These are phyloP conservation scores for Choristoneura rosaceana DNA, from an alignment of 2,888 invertebrate genomes.

Conservation along the genomic window DNA sequence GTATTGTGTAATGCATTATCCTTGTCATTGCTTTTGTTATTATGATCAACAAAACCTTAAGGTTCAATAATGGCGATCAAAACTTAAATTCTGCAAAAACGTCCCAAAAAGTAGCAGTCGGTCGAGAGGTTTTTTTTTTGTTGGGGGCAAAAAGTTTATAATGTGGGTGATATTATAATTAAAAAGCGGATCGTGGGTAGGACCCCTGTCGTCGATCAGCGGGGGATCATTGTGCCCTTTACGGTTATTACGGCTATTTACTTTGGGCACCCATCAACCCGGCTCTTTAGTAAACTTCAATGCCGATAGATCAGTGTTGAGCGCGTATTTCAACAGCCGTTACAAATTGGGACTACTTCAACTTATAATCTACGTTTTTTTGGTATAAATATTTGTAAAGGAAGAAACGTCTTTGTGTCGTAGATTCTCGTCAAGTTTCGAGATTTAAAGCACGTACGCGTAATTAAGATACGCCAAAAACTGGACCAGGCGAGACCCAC, in stretches of 20 bases:
- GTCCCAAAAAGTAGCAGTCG: conserved; percentile 66
- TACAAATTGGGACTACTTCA: conserved; percentile 38
- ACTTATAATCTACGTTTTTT: conserved; percentile 29
- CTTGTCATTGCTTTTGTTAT: conserved; percentile 41
- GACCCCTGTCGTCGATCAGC: conserved; percentile 73
- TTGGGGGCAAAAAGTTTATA: conserved; percentile 71
- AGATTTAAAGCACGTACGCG: conserved; percentile 31
- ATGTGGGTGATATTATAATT: conserved; percentile 85
- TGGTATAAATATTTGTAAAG: conserved; percentile 19
- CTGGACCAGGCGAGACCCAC: conserved; percentile 47
- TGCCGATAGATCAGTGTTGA: conserved; percentile 45
- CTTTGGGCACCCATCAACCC: conserved; percentile 74
- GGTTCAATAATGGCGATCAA: conserved; percentile 45
- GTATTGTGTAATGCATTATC: conserved; percentile 40
- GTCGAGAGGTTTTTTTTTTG: conserved; percentile 53
- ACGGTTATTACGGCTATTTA: conserved; percentile 82
- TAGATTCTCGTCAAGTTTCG: not conserved
- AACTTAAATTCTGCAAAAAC: conserved; percentile 45
- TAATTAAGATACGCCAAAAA: conserved; percentile 34
- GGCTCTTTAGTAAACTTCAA: conserved; percentile 68
- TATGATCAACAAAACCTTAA: conserved; percentile 39
- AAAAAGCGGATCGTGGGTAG: conserved; percentile 72
- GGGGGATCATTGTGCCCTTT: conserved; percentile 76
- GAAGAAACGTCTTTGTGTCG: conserved; percentile 9
- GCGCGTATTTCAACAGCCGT: conserved; percentile 39